Evolutionary conservation across 2,797 vertebrate species (phyloP), one percentile per base, ranked within the genome.

Genomic region (Siniperca obscura): DNA sequence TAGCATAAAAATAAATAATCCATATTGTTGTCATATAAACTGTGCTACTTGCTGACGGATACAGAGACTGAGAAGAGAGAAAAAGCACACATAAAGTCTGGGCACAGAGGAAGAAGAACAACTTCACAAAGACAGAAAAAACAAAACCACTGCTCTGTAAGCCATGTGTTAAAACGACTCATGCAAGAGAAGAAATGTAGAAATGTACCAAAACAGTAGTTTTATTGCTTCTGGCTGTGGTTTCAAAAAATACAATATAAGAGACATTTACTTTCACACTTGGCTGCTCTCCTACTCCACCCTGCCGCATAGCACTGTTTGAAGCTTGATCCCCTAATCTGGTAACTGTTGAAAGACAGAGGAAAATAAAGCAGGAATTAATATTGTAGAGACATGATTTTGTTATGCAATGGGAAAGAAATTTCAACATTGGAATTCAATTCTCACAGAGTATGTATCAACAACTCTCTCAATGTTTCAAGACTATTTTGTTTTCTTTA

Each of bases 191-290:
- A 55, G 25, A 9, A 62, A 27, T 48, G 61, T 5, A 21, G 12
- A 14, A 72, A 40, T 16, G 36, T 13, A 14, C 44, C 36, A 34
- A 19, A 48, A 50, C 22, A 64, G 1, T 27, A 6, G 27, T 60
- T 69, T 19, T 6, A 44, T 50, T n/a, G 30, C 1, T 64, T 46
- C 19, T 52, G 55, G 34, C 25, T 69, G 5, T 27, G 11, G 6
- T 4, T 71, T 55, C 3, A 65, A 27, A 14, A 76, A 81, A 61
- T 6, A 64, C 2, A 59, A 75, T 57, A 36, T 10, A 11, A 61
- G 14, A 71, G 19, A 60, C 19, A 91, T 62, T 92, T 92, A 96
- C 95, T 42, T 50, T 61, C 0, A 84, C 95, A 96, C 0, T 0
- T 22, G 53, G 75, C 0, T 17, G 75, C 0, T 17, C 0, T 86